Evolutionary conservation across 2,797 vertebrate species (phyloP).

Genomic region (Loris lydekkerianus): DNA sequence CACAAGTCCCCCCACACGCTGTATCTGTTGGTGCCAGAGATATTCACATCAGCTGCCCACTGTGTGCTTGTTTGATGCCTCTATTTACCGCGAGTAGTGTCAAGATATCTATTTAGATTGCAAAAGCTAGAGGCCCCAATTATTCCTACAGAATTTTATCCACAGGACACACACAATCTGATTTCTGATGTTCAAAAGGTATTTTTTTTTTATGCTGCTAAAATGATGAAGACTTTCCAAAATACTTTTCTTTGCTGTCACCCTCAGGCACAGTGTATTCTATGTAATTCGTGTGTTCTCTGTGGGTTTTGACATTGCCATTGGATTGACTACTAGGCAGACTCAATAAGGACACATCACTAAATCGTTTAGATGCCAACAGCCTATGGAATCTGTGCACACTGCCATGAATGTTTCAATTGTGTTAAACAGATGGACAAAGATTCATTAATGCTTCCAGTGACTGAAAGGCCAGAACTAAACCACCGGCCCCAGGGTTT

Average conservation of each 20-base stretch:
- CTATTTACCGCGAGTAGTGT: not conserved
- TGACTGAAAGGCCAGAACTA: not conserved
- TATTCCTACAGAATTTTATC: slow-evolving; percentile 1
- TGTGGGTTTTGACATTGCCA: not conserved
- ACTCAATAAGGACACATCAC: not conserved
- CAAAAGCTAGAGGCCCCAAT: not conserved
- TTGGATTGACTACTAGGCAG: not conserved
- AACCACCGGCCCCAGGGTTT: not conserved
- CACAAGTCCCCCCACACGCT: not conserved
- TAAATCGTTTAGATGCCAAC: not conserved
- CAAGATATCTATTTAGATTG: not conserved
- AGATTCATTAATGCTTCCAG: not conserved
- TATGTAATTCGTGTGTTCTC: not conserved
- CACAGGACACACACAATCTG: not conserved
- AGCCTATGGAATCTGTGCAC: not conserved
- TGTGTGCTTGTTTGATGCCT: not conserved
- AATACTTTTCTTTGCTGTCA: not conserved
- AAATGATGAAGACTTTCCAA: not conserved
- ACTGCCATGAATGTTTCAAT: not conserved
- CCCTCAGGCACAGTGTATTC: not conserved
- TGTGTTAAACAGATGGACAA: not conserved
- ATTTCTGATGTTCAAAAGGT: slow-evolving; percentile 13
- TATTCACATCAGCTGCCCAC: not conserved
- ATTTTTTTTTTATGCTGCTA: not conserved
- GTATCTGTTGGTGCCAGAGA: not conserved